Evolutionary conservation across 2,888 invertebrate species (phyloP).

Genomic region (Caenorhabditis uteleia): DNA sequence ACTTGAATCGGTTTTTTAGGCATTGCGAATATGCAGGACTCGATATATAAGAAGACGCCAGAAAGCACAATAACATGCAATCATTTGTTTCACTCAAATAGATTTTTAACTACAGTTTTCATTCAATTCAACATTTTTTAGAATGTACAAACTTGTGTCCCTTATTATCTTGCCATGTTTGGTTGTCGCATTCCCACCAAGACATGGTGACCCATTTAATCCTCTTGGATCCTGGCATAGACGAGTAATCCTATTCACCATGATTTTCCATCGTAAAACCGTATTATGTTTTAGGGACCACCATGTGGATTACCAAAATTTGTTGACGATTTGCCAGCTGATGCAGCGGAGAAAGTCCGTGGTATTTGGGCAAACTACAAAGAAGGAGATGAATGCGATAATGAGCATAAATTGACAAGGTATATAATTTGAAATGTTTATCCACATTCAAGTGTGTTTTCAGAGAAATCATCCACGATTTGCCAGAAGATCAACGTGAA

Average conservation of each 20-base stretch:
- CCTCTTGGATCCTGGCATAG: slow-evolving; percentile 63
- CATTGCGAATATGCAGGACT: slow-evolving; percentile 14
- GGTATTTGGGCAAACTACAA: slow-evolving; percentile 64
- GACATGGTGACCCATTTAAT: slow-evolving; percentile 61
- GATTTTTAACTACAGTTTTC: slow-evolving; percentile 4
- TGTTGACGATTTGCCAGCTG: slow-evolving; percentile 56
- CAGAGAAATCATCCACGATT: slow-evolving; percentile 44
- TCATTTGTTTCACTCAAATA: slow-evolving; percentile 14
- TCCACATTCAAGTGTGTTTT: slow-evolving; percentile 2
- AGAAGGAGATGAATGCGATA: slow-evolving; percentile 56
- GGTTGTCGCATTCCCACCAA: slow-evolving; percentile 41
- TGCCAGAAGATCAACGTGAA: slow-evolving; percentile 55
- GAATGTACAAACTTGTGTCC: slow-evolving; percentile 20
- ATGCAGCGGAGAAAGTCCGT: slow-evolving; percentile 55
- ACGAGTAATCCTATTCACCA: slow-evolving; percentile 53
- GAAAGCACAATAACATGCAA: slow-evolving; percentile 12
- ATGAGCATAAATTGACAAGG: slow-evolving; percentile 55
- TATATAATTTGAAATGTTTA: slow-evolving; percentile 2
- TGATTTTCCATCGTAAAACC: not conserved
- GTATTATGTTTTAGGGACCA: slow-evolving; percentile 54
- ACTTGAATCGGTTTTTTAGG: slow-evolving; percentile 22
- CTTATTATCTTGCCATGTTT: slow-evolving; percentile 28
- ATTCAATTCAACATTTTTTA: slow-evolving; percentile 1
- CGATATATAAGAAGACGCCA: slow-evolving; percentile 9
- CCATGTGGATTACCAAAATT: slow-evolving; percentile 61